Conservation (phyloP, 2,113 vertebrate genomes). For the Python bivittatus region DNA sequence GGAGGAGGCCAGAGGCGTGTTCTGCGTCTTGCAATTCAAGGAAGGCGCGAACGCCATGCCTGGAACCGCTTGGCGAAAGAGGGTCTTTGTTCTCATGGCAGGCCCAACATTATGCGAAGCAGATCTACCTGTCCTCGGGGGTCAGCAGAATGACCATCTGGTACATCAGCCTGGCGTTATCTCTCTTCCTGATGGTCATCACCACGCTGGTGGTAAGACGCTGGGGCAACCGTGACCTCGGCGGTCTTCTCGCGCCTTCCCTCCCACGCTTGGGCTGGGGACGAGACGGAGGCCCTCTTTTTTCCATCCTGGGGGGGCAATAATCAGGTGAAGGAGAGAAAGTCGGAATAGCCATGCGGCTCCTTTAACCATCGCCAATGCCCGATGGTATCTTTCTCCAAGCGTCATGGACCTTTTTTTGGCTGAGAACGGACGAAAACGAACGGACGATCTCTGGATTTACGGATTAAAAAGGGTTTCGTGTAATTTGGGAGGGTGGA, state of each 20-base stretch:
- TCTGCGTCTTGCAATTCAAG: not conserved
- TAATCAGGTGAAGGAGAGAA: not conserved
- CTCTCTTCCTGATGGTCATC: slow-evolving; percentile 88
- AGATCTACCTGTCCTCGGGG: slow-evolving; percentile 82
- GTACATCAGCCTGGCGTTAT: slow-evolving; percentile 84
- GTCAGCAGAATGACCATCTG: slow-evolving; percentile 73
- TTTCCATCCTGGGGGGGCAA: not conserved
- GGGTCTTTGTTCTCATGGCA: slow-evolving; percentile 56
- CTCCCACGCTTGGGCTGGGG: too few relatives aligned
- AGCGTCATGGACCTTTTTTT: too few relatives aligned
- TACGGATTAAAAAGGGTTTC: too few relatives aligned
- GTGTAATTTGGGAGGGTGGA: too few relatives aligned
- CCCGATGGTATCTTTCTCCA: too few relatives aligned
- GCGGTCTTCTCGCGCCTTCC: too few relatives aligned
- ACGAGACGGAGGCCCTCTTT: too few relatives aligned
- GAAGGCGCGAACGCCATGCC: not conserved
- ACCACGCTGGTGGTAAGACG: slow-evolving; percentile 79
- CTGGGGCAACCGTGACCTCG: not conserved
- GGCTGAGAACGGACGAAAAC: too few relatives aligned
- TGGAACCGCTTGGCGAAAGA: not conserved
- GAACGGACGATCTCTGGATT: too few relatives aligned
- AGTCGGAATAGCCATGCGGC: not conserved
- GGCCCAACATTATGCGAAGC: slow-evolving; percentile 92
- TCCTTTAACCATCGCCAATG: not conserved
- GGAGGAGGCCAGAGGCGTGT: not conserved